Evolutionary conservation across 2,888 invertebrate species (phyloP).

Genomic region (Watsonalla binaria): DNA sequence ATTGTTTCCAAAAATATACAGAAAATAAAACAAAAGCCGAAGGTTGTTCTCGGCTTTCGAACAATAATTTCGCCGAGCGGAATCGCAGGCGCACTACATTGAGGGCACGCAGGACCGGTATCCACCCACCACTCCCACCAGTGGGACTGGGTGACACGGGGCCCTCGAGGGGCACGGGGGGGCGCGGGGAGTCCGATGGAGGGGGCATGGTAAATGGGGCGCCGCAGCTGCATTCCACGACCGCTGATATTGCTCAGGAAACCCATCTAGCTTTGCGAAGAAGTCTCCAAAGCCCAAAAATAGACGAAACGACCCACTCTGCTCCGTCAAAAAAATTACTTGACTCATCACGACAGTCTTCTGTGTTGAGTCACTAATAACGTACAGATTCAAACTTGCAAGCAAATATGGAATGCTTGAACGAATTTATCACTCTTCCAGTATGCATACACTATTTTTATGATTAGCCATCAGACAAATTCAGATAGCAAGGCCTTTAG

Average conservation of each 20-base stretch:
- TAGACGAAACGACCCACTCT: not conserved
- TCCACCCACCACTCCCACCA: slow-evolving; percentile 30
- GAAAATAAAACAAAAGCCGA: slow-evolving; percentile 10
- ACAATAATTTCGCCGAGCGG: slow-evolving; percentile 52
- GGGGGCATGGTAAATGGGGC: slow-evolving; percentile 59
- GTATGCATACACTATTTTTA: too few species aligned
- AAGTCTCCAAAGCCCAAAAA: not conserved
- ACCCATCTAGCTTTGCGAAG: slow-evolving; percentile 16
- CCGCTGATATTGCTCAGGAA: slow-evolving; percentile 57
- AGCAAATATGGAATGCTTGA: too few species aligned
- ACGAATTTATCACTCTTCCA: too few species aligned
- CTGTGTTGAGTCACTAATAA: not conserved
- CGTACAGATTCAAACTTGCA: too few species aligned
- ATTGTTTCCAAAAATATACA: slow-evolving; percentile 4
- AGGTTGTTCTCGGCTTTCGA: slow-evolving; percentile 19
- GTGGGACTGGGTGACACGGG: slow-evolving; percentile 16
- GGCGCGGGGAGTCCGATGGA: slow-evolving; percentile 12
- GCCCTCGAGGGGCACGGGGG: slow-evolving; percentile 10
- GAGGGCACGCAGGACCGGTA: slow-evolving; percentile 68
- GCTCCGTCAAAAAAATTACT: not conserved
- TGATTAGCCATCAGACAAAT: not conserved
- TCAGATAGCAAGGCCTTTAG: not conserved
- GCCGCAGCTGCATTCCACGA: slow-evolving; percentile 60
- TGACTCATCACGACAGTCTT: not conserved
- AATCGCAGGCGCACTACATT: slow-evolving; percentile 41